Base-by-base conservation (phyloP, 2,113 vertebrate genomes). In the Rana temporaria region DNA sequence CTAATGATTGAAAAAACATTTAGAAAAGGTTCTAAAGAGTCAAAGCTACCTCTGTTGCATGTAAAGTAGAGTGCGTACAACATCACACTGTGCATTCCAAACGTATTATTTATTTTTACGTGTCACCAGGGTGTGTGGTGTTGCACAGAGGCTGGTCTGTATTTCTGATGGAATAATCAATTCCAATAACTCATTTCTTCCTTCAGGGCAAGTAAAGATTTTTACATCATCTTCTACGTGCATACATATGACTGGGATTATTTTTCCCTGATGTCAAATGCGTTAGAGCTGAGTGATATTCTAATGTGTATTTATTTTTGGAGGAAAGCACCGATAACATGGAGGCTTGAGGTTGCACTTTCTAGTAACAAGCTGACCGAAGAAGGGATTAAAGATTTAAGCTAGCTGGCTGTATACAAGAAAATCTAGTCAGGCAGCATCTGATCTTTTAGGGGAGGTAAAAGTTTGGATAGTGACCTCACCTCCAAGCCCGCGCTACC, bases 251-350 rank as follows among this genome's bases (percentile, higher is more conserved):
- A 69, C 17, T 42, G 38, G 14, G 5, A 6, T 22, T 34, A 69
- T 69, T 34, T 48, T 42, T 52, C 24, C 24, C 19, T 18, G 1
- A 19, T 72, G 69, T 57, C 56, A 57, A 56, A 73, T 14, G 17
- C n/a, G 70, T 53, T 55, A 73, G 24, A n/a, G 18, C 24, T 73
- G 70, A 73, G 53, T 57, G 53, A 59, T 59, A 56, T 19, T 32
- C 17, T 57, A 73, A 73, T 32, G 32, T 73, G 57, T 73, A 73
- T 22, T 55, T 56, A 73, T 17, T 57, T 73, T 14, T 59, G 57
- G 48, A 57, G 18, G 56, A 30, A 14, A 48, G 42, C 42, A 48
- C 42, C 42, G 42, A 48, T 48, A 48, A 48, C 42, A 48, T 2
- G 9, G 8, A 11, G 42, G 42, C 12, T 14, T 48, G 42, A 48